These are phyloP conservation scores for Corynorhinus townsendii DNA, from an alignment of 2,113 vertebrate species.

Conservation along the genomic window DNA sequence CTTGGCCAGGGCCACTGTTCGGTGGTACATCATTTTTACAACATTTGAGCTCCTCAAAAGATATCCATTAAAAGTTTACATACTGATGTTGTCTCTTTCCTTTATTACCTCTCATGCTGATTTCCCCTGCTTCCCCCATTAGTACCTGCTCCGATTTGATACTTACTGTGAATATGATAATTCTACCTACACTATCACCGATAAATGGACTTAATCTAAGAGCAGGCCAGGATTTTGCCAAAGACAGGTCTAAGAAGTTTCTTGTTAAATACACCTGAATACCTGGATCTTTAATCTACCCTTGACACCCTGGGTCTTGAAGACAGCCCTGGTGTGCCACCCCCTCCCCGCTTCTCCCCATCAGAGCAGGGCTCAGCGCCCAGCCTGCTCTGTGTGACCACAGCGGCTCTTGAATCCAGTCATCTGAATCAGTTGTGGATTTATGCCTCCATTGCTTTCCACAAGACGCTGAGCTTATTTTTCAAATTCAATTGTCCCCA, in stretches of 20 bases:
- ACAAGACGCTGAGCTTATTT: background rate
- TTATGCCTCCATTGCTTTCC: background rate
- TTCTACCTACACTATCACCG: slow-evolving; percentile 10
- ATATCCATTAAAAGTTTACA: background rate
- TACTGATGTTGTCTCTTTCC: slow-evolving; percentile 10
- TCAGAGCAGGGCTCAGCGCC: background rate
- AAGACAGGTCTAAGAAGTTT: background rate
- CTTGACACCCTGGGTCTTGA: background rate
- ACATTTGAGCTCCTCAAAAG: slow-evolving; percentile 12
- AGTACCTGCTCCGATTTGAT: slow-evolving; percentile 30
- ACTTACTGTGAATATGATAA: background rate
- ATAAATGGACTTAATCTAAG: background rate
- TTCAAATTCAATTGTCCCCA: background rate
- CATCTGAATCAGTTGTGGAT: background rate
- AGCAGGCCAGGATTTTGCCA: background rate
- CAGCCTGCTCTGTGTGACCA: background rate
- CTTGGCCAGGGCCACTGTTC: background rate
- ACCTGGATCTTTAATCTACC: background rate
- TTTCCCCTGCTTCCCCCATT: background rate
- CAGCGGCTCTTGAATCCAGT: background rate
- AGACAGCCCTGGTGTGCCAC: background rate
- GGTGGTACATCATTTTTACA: background rate
- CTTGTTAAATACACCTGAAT: background rate
- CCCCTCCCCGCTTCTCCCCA: background rate
- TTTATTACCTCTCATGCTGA: background rate